Evolutionary conservation across 2,113 vertebrate species (phyloP), one percentile per base, ranked within the genome.

Genomic region (Grammomys dolichurus): DNA sequence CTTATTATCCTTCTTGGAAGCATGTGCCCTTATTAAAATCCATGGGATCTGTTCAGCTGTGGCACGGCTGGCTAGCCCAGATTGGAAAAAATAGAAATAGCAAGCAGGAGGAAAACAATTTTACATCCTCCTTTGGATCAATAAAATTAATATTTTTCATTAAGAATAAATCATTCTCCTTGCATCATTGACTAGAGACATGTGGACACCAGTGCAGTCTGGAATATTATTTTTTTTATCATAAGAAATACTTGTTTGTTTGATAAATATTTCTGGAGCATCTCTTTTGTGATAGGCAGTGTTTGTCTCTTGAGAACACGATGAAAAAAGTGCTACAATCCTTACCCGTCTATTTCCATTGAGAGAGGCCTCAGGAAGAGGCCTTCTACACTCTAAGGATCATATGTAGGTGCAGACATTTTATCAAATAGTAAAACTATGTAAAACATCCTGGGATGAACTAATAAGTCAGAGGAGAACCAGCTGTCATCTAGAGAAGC

Each of bases 11-110:
- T 95, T 95, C 46, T 54, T 85, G 7, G 65, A 96, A 97, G 95
- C 36, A 82, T 51, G 48, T 93, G 87, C 60, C 84, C 95, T 98
- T 97, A 97, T 96, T 97, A 97, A 98, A 97, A 97, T 72, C 96
- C 72, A 93, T n/a, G 84, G 48, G 80, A 70, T 51, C 89, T 28
- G 1, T 76, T 86, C 78, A 89, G 56, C 73, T 48, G 46, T n/a
- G 77, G 92, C 46, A 87, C 43, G 87, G 86, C 92, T 95, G 89
- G 76, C 73, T 88, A 89, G 77, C 54, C 67, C 56, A 96, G 54
- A 91, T 28, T 67, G 63, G 69, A 90, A 92, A 69, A 96, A 90
- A 12, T 80, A 80, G 86, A 96, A 98, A 97, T n/a, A 95, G 85
- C 81, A 92, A 82, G 67, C 40, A 93, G 95, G 73, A 95, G 67